Percentiles rank a stretch among this genome's conserved stretches.
Evolutionary conservation across 2,888 invertebrate genomes (phyloP).

Genomic region (Monopis laevigella): DNA sequence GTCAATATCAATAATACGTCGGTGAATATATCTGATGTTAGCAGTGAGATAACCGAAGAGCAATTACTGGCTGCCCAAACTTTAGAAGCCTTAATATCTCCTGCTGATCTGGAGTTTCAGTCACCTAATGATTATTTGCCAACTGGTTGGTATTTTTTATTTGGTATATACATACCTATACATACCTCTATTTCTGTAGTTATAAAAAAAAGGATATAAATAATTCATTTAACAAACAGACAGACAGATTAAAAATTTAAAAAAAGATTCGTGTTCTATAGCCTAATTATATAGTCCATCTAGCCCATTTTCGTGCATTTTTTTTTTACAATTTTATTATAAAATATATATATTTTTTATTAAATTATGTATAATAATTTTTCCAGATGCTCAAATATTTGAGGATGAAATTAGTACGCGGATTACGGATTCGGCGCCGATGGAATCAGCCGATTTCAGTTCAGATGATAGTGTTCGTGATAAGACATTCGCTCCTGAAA

Average conservation of each 20-base stretch:
- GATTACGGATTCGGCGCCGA: too few relatives aligned
- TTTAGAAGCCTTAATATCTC: constrained; percentile 1
- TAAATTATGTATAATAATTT: too few relatives aligned
- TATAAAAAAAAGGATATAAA: too few relatives aligned
- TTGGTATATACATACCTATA: not conserved
- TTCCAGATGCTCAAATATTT: constrained; percentile 3
- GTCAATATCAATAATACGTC: not conserved
- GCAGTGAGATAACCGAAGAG: constrained; percentile 3
- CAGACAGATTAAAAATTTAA: too few relatives aligned
- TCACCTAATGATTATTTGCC: not conserved
- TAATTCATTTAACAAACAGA: too few relatives aligned
- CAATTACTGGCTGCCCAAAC: constrained; percentile 3
- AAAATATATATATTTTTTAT: too few relatives aligned
- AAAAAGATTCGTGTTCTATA: too few relatives aligned
- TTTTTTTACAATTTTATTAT: too few relatives aligned
- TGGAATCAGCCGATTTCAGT: not conserved
- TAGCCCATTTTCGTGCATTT: too few relatives aligned
- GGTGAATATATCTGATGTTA: not conserved
- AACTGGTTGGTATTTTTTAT: not conserved
- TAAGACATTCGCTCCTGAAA: constrained; percentile 1
- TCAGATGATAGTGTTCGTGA: constrained; percentile 4
- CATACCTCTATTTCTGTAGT: not conserved
- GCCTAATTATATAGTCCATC: too few relatives aligned
- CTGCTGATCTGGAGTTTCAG: not conserved
- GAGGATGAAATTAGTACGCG: not conserved